phyloP scores from a whole-genome alignment of 2,797 vertebrate species.

The Rallus crepitans region DNA sequence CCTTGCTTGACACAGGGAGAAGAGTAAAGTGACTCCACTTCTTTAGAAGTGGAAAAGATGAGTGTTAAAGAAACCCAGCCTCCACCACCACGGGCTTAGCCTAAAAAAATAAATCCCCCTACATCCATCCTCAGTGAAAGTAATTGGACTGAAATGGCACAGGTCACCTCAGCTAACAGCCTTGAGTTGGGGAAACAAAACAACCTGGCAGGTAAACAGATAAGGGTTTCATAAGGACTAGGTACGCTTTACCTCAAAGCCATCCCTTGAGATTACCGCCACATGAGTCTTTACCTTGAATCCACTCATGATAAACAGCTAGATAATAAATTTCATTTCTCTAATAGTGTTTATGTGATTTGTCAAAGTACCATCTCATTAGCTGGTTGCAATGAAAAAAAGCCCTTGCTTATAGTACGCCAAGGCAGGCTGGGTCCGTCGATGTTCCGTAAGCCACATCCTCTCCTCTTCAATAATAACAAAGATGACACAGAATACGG shows the following conservation, averaged over 20 bases:
- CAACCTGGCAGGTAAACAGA: constrained; percentile 40
- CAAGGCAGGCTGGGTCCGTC: neutral
- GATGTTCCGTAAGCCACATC: constrained; percentile 57
- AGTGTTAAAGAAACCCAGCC: neutral
- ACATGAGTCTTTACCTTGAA: constrained; percentile 48
- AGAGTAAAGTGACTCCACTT: neutral
- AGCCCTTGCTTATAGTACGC: neutral
- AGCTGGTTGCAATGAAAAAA: constrained; percentile 38
- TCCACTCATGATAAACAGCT: constrained; percentile 38
- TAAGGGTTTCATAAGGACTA: constrained; percentile 48
- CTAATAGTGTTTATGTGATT: constrained; percentile 37
- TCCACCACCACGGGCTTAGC: neutral
- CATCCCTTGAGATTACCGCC: constrained; percentile 62
- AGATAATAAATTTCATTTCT: constrained; percentile 59
- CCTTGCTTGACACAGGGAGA: neutral
- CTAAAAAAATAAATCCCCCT: neutral
- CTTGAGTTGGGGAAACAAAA: constrained; percentile 30
- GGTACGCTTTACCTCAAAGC: constrained; percentile 44
- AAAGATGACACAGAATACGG: neutral
- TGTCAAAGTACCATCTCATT: constrained; percentile 23
- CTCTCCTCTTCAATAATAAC: constrained; percentile 64
- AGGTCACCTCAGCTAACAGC: constrained; percentile 36
- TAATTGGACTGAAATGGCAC: constrained; percentile 27
- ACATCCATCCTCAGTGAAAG: neutral
- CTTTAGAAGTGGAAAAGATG: neutral